phyloP scores from a whole-genome alignment of 2,888 invertebrate species.

The Microctonus hyperodae region DNA sequence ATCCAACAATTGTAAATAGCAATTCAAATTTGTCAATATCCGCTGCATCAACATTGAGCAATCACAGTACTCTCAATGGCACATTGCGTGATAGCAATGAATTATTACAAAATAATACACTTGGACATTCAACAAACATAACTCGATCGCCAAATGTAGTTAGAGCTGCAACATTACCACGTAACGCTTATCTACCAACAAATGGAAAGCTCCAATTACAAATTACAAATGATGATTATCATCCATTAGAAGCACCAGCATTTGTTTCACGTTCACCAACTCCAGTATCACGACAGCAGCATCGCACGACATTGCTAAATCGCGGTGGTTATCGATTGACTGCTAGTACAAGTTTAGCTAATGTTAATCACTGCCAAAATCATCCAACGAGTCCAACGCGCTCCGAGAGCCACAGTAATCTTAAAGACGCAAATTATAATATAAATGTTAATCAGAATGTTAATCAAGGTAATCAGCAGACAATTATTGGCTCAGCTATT shows the following conservation, averaged over 20 bases:
- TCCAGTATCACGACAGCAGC: constrained; percentile 53
- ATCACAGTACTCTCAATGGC: constrained; percentile 66
- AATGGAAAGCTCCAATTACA: constrained; percentile 54
- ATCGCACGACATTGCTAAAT: constrained; percentile 45
- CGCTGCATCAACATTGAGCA: constrained; percentile 59
- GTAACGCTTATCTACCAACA: constrained; percentile 69
- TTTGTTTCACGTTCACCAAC: constrained; percentile 61
- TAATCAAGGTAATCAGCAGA: constrained; percentile 34
- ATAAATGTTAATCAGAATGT: constrained; percentile 46
- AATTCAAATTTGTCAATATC: constrained; percentile 61
- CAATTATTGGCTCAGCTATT: constrained; percentile 4
- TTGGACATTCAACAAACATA: constrained; percentile 50
- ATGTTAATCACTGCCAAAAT: constrained; percentile 58
- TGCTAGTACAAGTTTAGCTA: constrained; percentile 59
- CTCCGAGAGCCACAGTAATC: constrained; percentile 60
- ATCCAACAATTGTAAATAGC: constrained; percentile 66
- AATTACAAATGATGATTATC: constrained; percentile 52
- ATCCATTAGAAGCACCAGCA: constrained; percentile 58
- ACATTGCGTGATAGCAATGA: constrained; percentile 67
- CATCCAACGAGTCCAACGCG: constrained; percentile 58
- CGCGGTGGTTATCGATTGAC: constrained; percentile 53
- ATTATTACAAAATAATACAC: constrained; percentile 55
- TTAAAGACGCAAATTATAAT: constrained; percentile 61
- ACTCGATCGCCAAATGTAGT: constrained; percentile 60
- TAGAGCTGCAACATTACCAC: constrained; percentile 76